These are phyloP conservation scores for Meriones unguiculatus DNA, from an alignment of 2,113 vertebrate species.

Conservation along the genomic window DNA sequence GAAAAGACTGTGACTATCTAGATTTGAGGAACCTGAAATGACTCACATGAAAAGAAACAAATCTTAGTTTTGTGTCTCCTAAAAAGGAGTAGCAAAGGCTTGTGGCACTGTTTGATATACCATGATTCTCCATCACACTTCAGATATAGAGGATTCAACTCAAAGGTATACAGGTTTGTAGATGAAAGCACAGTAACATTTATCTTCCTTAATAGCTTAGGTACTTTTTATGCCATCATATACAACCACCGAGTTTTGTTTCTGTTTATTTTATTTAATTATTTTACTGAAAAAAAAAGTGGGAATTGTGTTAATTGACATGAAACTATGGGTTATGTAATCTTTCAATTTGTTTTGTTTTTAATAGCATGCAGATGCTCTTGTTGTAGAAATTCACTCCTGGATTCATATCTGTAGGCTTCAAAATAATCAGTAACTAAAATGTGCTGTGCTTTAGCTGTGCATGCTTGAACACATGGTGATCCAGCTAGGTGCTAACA, in stretches of 20 bases:
- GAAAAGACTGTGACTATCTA: not conserved
- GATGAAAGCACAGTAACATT: not conserved
- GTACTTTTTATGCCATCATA: not conserved
- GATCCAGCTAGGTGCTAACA: not conserved
- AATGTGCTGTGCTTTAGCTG: not conserved
- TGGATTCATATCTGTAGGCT: not conserved
- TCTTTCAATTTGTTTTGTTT: not conserved
- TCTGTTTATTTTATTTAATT: slow-evolving; percentile 36
- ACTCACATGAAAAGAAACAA: not conserved
- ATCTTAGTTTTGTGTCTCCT: not conserved
- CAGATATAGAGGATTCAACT: not conserved
- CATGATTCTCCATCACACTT: not conserved
- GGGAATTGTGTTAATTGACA: not conserved
- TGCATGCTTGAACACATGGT: not conserved
- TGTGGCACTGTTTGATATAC: not conserved
- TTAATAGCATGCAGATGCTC: not conserved
- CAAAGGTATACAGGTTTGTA: not conserved
- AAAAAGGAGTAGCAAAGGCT: not conserved
- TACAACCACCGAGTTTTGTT: not conserved
- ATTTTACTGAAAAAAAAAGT: slow-evolving; percentile 8
- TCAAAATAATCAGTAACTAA: not conserved
- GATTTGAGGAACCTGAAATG: not conserved
- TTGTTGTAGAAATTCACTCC: not conserved
- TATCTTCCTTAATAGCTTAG: not conserved
- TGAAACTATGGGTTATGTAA: not conserved